Evolutionary conservation across 1,140 invertebrate species (phyloP), one percentile per base, ranked within the genome.

Genomic region (Tenebrio molitor): DNA sequence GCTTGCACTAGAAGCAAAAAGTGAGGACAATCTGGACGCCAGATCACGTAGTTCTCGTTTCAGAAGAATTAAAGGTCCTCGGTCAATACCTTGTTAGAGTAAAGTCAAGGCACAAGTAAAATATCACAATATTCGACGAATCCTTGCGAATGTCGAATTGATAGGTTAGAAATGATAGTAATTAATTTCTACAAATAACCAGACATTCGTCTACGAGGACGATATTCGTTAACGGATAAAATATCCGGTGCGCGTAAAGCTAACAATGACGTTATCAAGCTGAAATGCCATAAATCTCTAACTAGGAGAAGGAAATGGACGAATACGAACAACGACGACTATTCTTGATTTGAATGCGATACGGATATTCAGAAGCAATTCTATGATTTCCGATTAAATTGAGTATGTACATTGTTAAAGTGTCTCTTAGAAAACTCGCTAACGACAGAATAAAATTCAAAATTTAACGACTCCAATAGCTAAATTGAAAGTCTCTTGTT

Each of bases 251-350:
- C n/a, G 23, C 21, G 50, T 58, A 58, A 58, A 58, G 50, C 50
- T 58, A 58, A 58, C 50, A 58, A 29, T 58, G 50, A 23, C 23
- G 25, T 58, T 58, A 58, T 58, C 50, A 58, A 58, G 23, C 50
- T 34, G 8, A 58, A 58, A 58, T 15, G 15, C 50, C 23, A 58
- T 29, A n/a, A 58, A 15, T 29, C 23, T 58, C 23, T 6, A 58
- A 58, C 50, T 58, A 58, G 29, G 50, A 33, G 50, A 58, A 58
- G 50, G 50, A 58, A 58, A 58, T 58, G 23, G 50, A 58, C 50
- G 50, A 29, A 58, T 58, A 17, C 8, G 21, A 58, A 29, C 14
- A 58, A 58, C 50, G 46, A 53, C 8, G 50, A 29, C 50, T 58
- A 33, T 58, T 58, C 50, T 58, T 58, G 50, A 58, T 58, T 25